Conservation (phyloP, 2,888 invertebrate genomes). For the Rhyacophila evoluta region DNA sequence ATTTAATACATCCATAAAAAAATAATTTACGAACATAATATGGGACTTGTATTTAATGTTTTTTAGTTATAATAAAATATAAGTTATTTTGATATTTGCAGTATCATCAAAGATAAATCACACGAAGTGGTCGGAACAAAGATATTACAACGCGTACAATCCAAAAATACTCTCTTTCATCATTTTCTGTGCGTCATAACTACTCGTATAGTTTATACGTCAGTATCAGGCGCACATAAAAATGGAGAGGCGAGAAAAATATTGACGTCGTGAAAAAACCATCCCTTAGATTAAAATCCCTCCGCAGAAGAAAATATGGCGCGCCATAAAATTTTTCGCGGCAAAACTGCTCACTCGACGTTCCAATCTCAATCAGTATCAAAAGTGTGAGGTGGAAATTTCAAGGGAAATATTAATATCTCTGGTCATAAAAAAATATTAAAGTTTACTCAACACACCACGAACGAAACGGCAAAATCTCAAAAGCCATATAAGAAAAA, state of each 20-base stretch:
- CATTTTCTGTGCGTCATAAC: neutral
- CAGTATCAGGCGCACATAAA: constrained; percentile 26
- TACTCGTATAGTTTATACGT: neutral
- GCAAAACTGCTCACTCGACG: neutral
- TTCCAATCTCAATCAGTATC: neutral
- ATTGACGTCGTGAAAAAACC: constrained; percentile 26
- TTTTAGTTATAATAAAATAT: too few species aligned
- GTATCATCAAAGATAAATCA: too few species aligned
- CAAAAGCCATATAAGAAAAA: too few species aligned
- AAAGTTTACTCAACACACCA: too few species aligned
- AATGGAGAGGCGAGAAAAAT: constrained; percentile 3
- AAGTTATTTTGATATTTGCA: too few species aligned
- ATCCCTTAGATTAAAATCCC: constrained; percentile 46
- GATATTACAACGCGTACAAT: neutral
- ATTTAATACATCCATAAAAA: too few species aligned
- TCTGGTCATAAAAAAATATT: neutral
- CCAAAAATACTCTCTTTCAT: neutral
- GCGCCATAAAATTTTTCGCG: constrained; percentile 40
- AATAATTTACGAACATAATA: too few species aligned
- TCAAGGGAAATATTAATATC: neutral
- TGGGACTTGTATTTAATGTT: too few species aligned
- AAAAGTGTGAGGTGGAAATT: neutral
- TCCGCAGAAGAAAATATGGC: constrained; percentile 40
- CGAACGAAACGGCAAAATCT: too few species aligned
- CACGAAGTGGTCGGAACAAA: too few species aligned